Evolutionary conservation across 92 coral and sea anemone genomes (phyloP).

Genomic region (Epizoanthus ramosus): DNA sequence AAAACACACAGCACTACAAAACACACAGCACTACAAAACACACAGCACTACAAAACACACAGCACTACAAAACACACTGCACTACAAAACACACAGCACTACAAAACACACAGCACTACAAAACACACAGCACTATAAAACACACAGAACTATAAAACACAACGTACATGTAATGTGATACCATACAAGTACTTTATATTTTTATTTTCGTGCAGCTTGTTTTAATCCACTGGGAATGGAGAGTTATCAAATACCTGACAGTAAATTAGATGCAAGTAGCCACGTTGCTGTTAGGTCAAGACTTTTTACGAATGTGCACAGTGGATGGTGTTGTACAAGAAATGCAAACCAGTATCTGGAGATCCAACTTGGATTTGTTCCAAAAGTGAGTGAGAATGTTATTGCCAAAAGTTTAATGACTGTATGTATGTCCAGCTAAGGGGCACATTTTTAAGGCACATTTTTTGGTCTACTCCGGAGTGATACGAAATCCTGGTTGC

Average conservation of each 20-base stretch:
- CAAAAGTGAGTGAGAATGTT: neutral
- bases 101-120: too few species aligned
- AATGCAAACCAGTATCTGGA: neutral
- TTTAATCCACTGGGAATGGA: slow-evolving; percentile 38
- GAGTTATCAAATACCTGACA: slow-evolving; percentile 26
- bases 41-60: too few species aligned
- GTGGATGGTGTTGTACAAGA: neutral
- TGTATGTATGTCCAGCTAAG: too few species aligned
- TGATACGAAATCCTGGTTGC: too few species aligned
- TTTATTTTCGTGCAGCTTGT: slow-evolving; percentile 9
- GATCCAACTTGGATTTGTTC: slow-evolving; percentile 19
- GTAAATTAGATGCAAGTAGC: neutral
- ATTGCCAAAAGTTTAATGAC: neutral
- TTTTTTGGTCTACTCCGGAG: too few species aligned
- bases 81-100: too few species aligned
- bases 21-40: too few species aligned
- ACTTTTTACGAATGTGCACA: neutral
- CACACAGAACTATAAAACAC: neutral
- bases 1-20: too few species aligned
- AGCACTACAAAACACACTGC: too few species aligned
- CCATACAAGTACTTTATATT: neutral
- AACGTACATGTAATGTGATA: neutral
- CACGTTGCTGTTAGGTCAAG: neutral
- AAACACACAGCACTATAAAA: too few species aligned
- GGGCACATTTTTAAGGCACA: too few species aligned